Conservation (phyloP, 2,888 invertebrate species). For the Cryptocheilus praepositus region DNA sequence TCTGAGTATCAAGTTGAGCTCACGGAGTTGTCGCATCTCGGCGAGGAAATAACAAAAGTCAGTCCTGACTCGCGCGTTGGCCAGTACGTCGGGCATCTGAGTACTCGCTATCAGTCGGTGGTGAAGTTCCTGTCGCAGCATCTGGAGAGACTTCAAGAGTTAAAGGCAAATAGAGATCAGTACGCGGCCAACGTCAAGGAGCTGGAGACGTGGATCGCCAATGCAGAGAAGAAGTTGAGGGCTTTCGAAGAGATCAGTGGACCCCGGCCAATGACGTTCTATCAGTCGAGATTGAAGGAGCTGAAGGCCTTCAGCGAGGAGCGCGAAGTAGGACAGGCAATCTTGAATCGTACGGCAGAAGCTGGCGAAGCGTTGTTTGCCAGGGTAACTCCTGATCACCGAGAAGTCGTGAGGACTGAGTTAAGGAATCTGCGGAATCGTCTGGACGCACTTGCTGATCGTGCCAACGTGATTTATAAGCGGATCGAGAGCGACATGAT, state of each 20-base stretch:
- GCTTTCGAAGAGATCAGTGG: slow-evolving; percentile 85
- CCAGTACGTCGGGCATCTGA: slow-evolving; percentile 87
- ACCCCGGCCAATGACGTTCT: slow-evolving; percentile 82
- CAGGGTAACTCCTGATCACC: slow-evolving; percentile 89
- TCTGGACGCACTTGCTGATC: slow-evolving; percentile 90
- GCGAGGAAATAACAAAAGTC: slow-evolving; percentile 83
- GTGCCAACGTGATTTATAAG: slow-evolving; percentile 89
- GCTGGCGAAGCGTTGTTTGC: slow-evolving; percentile 92
- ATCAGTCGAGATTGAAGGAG: slow-evolving; percentile 84
- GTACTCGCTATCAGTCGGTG: slow-evolving; percentile 85
- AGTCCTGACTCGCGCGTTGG: slow-evolving; percentile 90
- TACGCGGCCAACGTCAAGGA: slow-evolving; percentile 82
- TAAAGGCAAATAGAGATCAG: slow-evolving; percentile 82
- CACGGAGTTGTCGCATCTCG: slow-evolving; percentile 81
- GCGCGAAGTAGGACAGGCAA: slow-evolving; percentile 86
- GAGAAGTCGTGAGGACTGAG: slow-evolving; percentile 90
- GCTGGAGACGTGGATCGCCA: slow-evolving; percentile 87
- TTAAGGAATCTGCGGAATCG: slow-evolving; percentile 86
- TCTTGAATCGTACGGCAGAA: slow-evolving; percentile 88
- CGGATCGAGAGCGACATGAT: slow-evolving; percentile 92
- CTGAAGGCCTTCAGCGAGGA: slow-evolving; percentile 84
- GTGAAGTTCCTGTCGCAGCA: slow-evolving; percentile 83
- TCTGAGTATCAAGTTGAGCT: slow-evolving; percentile 81
- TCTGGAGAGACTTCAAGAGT: slow-evolving; percentile 83
- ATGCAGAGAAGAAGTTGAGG: slow-evolving; percentile 85